Conservation (phyloP, 2,797 vertebrate genomes). For the Epinephelus coioides region DNA sequence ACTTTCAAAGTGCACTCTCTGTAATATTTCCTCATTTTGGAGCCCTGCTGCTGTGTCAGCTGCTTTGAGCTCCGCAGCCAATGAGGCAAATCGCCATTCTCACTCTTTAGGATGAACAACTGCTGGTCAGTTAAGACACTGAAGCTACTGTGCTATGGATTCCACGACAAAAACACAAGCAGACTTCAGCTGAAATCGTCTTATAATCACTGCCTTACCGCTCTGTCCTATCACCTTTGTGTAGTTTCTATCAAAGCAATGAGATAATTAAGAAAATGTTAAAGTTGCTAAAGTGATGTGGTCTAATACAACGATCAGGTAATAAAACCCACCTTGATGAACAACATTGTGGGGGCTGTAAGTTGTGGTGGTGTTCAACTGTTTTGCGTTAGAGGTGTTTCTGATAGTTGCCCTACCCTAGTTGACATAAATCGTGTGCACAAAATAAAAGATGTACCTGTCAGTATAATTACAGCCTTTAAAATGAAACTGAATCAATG, state of each 20-base stretch:
- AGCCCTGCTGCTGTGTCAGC: conserved; percentile 59
- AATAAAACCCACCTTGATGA: background rate
- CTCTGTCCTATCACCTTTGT: background rate
- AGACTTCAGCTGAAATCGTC: background rate
- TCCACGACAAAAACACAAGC: conserved; percentile 9
- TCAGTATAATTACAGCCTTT: background rate
- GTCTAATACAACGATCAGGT: background rate
- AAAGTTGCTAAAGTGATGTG: background rate
- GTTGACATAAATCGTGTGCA: background rate
- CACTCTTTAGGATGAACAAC: background rate
- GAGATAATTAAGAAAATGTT: no score
- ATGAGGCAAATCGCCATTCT: conserved; percentile 1
- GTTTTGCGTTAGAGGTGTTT: background rate
- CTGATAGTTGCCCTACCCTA: background rate
- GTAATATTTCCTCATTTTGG: conserved; percentile 57
- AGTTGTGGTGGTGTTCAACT: background rate
- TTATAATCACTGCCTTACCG: conserved; percentile 13
- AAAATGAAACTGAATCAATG: background rate
- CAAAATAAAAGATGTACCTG: background rate
- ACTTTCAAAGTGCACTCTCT: background rate
- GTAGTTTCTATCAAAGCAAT: background rate
- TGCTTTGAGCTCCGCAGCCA: conserved; percentile 22
- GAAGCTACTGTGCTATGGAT: background rate
- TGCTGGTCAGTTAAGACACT: background rate
- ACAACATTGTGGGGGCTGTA: background rate